Base-by-base conservation (phyloP, 2,888 invertebrate genomes). In the Rutpela maculata region DNA sequence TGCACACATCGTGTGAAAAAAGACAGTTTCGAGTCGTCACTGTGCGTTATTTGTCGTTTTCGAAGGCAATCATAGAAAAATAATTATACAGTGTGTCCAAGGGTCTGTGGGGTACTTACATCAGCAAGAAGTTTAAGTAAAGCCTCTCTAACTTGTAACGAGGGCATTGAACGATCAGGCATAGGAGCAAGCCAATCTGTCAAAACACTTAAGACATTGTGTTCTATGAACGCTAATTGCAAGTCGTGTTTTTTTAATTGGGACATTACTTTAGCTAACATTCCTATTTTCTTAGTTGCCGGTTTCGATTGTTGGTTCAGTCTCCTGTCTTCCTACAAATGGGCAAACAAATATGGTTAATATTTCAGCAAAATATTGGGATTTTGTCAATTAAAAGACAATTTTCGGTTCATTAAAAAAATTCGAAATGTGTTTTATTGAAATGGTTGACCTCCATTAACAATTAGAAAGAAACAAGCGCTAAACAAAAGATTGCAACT, bases 141-240 rank as follows among this genome's bases (percentile, higher is more conserved):
- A 84, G 93, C 93, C 87, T 98, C 97, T 67, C 99, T 92, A 82
- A 99, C 98, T 91, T 96, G 96, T 77, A 99, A 91, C 80, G 99
- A 97, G 0, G 99, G 99, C 87, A 99, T 93, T 83, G 98, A 98
- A 83, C 98, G 94, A 91, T 99, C 99, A 43, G 99, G 99, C 93
- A 99, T 95, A 0, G 99, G 99, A 15, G 99, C 98, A 73, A 99
- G 91, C 99, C 99, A 99, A 90, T 99, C 99, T 82, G 98, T 97
- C 57, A 98, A 92, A 82, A 97, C 96, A 85, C 95, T 95, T 12
- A 98, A 91, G 79, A 97, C 96, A 87, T 99, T 99, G 90, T 98
- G 98, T 89, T 99, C 99, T 73, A 99, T 92, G 90, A 99, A 98
- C 0, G 99, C 98, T 81, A 97, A 92, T 89, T 98, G 98, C 83